These are phyloP conservation scores for Meandrusa payeni DNA, from an alignment of 2,888 invertebrate species.

Conservation along the genomic window DNA sequence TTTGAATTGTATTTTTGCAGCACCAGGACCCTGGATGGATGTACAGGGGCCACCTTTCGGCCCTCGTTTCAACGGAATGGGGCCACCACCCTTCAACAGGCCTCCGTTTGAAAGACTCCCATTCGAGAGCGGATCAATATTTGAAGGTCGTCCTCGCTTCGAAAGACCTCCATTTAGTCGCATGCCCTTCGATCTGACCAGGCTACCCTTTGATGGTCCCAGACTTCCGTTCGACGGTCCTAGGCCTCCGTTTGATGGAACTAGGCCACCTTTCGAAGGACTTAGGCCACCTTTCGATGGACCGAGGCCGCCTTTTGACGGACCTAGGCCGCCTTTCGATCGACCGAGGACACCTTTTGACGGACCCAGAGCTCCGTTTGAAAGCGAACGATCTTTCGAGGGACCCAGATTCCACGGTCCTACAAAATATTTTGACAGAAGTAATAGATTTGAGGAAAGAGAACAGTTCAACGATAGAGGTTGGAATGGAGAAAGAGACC, in stretches of 20 bases:
- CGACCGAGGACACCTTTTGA: slow-evolving; percentile 46
- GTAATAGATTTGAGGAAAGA: slow-evolving; percentile 63
- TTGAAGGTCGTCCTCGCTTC: slow-evolving; percentile 38
- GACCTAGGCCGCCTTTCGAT: slow-evolving; percentile 53
- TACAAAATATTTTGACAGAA: slow-evolving; percentile 65
- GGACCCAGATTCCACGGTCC: slow-evolving; percentile 50
- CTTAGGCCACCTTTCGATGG: slow-evolving; percentile 44
- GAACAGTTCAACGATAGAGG: slow-evolving; percentile 59
- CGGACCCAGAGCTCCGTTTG: slow-evolving; percentile 43
- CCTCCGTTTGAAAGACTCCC: slow-evolving; percentile 51
- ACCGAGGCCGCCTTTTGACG: slow-evolving; percentile 44
- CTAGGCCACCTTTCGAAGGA: slow-evolving; percentile 44
- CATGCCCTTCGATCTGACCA: slow-evolving; percentile 48
- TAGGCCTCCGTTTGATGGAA: slow-evolving; percentile 48
- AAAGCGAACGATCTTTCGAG: slow-evolving; percentile 41
- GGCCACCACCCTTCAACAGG: slow-evolving; percentile 50
- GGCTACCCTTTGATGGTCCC: slow-evolving; percentile 50
- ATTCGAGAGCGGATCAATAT: slow-evolving; percentile 43
- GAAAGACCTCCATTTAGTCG: slow-evolving; percentile 50
- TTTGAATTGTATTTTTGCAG: too few species aligned
- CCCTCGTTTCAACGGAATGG: slow-evolving; percentile 70
- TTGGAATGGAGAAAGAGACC: slow-evolving; percentile 56
- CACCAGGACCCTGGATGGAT: slow-evolving; percentile 74
- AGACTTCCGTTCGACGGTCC: slow-evolving; percentile 50
- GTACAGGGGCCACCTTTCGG: slow-evolving; percentile 58